Base-by-base conservation (phyloP, 2,797 vertebrate species). In the Ptychobarbus kaznakovi region DNA sequence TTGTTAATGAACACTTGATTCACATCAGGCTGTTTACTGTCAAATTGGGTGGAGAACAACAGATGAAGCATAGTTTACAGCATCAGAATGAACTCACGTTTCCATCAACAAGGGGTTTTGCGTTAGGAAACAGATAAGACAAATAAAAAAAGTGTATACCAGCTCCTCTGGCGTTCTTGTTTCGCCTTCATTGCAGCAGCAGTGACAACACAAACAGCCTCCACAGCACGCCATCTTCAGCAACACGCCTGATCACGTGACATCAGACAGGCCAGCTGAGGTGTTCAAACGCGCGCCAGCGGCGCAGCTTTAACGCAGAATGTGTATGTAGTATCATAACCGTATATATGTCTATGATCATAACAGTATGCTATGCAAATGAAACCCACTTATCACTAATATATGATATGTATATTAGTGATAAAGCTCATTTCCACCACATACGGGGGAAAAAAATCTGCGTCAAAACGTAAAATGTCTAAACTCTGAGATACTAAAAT, bases 81-180 rank as follows among this genome's bases (percentile, higher is more conserved):
- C 18, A 28, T 44, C 11, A 74, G 32, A 66, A 68, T 53, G 1
- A 35, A 68, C 61, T 7, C 46, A 16, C 8, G 3, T 18, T n/a
- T 22, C 63, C 51, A 8, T 49, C 9, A 49, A 70, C 12, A 6
- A 38, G 8, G 25, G 18, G 44, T 7, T 28, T 22, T 65, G 8
- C 3, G 13, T 6, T 20, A 11, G 4, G 35, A 49, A 78, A 35
- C 12, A 20, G 9, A 49, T 73, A 32, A 66, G 16, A 11, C 16
- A 32, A 38, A 40, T 80, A 74, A 40, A 22, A 16, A 4, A 4
- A 28, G 75, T 35, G 81, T 93, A 78, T 92, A 98, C 97, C 97
- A 99, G 94, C 80, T 99, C 98, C 87, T 99, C 98, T 0, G 97
- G 97, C 2, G 97, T 98, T 83, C 96, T 96, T 42, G 93, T 97